phyloP scores from a whole-genome alignment of 2,113 vertebrate genomes.

The Notiomystis cincta region DNA sequence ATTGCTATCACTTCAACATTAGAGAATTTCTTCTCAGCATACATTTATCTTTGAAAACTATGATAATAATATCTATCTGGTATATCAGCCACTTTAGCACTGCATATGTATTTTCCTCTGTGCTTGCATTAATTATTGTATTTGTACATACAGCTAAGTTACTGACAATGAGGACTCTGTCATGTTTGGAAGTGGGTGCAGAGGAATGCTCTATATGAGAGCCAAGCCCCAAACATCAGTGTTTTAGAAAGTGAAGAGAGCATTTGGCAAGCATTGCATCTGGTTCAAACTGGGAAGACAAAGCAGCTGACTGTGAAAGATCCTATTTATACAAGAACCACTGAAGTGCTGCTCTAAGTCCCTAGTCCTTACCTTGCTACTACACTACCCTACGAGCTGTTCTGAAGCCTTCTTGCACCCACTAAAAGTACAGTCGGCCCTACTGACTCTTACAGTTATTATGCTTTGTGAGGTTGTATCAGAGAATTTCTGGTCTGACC shows the following conservation, averaged over 20 bases:
- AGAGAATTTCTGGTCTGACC: neutral
- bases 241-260: neutral
- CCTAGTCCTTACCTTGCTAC: neutral
- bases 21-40: neutral
- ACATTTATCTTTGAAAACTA: neutral
- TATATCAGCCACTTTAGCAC: neutral
- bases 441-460: neutral
- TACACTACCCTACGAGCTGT: neutral
- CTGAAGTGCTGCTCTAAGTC: neutral
- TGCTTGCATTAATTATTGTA: neutral
- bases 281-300: neutral
- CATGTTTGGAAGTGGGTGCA: neutral
- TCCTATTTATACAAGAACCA: neutral
- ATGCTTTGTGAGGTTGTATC: neutral
- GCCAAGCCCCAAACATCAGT: neutral
- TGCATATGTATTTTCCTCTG: neutral
- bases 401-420: neutral
- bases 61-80: neutral
- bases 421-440: neutral
- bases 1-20: neutral
- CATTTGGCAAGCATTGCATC: neutral
- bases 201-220: neutral
- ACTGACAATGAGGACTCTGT: neutral
- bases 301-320: neutral
- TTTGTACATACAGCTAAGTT: neutral